Percentiles rank a stretch among this genome's conserved stretches.
phyloP scores from a whole-genome alignment of 1,140 invertebrate genomes.

The Drosophila nigromelanica region DNA sequence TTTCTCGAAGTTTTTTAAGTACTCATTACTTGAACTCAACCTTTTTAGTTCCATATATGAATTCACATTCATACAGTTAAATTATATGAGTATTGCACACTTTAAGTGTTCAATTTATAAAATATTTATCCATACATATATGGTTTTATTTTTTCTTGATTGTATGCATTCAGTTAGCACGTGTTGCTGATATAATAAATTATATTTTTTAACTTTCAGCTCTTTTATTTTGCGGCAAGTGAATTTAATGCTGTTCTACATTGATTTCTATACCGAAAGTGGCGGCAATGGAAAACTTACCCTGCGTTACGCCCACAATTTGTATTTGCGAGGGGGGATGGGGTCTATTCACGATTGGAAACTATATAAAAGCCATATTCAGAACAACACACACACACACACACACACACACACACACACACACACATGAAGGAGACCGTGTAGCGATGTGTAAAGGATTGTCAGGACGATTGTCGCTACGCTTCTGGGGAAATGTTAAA shows the following conservation, averaged over 20 bases:
- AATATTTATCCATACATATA: slow-evolving; percentile 6
- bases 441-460: slow-evolving; percentile 72
- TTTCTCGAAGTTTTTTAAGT: too few species aligned
- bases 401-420: slow-evolving; percentile 4
- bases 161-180: slow-evolving; percentile 37
- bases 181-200: slow-evolving; percentile 70
- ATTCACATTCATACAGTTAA: background rate
- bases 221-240: slow-evolving; percentile 45
- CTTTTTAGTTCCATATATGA: background rate
- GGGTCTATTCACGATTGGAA: slow-evolving; percentile 31
- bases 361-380: slow-evolving; percentile 29
- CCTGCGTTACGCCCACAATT: background rate
- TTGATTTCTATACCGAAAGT: slow-evolving; percentile 49
- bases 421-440: slow-evolving; percentile 18
- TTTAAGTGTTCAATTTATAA: background rate
- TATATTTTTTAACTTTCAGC: slow-evolving; percentile 43
- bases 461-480: slow-evolving; percentile 56
- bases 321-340: background rate
- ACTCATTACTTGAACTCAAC: background rate
- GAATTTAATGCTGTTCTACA: slow-evolving; percentile 63
- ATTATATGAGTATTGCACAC: background rate
- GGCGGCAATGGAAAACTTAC: slow-evolving; percentile 2
- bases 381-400: slow-evolving; percentile 5
- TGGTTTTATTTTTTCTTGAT: background rate
- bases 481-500: slow-evolving; percentile 72